These are phyloP conservation scores for Scolopax mira DNA, from an alignment of 2,113 vertebrate genomes.

Conservation along the genomic window DNA sequence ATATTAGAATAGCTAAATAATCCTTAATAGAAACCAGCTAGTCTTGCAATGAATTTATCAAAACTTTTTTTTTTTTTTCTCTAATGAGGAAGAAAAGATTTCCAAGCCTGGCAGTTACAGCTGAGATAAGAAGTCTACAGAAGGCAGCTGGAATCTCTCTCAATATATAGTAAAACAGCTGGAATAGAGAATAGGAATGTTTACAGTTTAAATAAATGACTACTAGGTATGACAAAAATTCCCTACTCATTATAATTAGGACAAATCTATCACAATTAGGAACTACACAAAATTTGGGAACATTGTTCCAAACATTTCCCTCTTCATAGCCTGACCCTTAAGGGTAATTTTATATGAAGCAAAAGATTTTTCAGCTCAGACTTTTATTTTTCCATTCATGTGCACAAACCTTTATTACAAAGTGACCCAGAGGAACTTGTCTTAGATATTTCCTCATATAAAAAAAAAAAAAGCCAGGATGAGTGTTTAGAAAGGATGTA, in stretches of 20 bases:
- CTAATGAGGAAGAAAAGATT: neutral
- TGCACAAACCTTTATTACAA: neutral
- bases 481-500: neutral
- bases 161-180: neutral
- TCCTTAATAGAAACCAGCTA: neutral
- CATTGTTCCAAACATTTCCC: neutral
- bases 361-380: neutral
- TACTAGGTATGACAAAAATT: neutral
- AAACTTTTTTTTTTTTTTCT: neutral
- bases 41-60: neutral
- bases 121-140: neutral
- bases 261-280: neutral
- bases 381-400: neutral
- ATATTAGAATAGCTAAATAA: neutral
- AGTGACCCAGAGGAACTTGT: neutral
- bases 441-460: neutral
- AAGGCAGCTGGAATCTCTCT: neutral
- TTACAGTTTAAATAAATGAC: neutral
- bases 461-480: neutral
- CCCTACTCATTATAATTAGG: neutral
- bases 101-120: neutral
- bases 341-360: neutral
- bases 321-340: neutral
- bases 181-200: neutral
- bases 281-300: neutral